Base-by-base conservation (phyloP, 2,888 invertebrate species). In the Antheraea assamensis region DNA sequence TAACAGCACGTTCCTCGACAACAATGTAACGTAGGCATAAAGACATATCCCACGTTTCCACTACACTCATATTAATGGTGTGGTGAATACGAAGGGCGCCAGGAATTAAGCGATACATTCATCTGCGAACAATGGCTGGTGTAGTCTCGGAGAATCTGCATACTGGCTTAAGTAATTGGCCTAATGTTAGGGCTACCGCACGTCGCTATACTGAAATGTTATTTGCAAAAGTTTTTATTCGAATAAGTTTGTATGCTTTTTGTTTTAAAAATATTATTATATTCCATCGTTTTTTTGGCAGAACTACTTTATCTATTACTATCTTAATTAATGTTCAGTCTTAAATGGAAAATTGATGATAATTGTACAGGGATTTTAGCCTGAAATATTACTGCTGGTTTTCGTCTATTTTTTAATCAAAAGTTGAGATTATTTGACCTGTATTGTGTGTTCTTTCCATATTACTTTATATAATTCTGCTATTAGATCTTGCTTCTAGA, bases 81-180 rank as follows among this genome's bases (percentile, higher is more conserved):
- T 77, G 79, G 75, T 77, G 79, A 74, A 74, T 72, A 77, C 74
- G 80, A 79, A 87, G 88, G 88, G 90, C 86, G 88, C 83, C 82
- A 80, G 78, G 84, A 85, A 88, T 90, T 90, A 89, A 90, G 86
- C 87, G 87, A 84, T 84, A 82, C 83, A 82, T 85, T 87, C 85
- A 84, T 82, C 78, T 81, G 80, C 76, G 86, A 84, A 93, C 92
- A 93, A 92, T 90, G 81, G 86, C 91, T 92, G 91, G 91, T 91
- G 92, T 90, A 88, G 83, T 82, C 84, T 83, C 84, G 80, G 80
- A 80, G 79, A 81, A 85, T 88, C 88, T 89, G 85, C 89, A 89
- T 88, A 87, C 88, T 82, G 88, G 88, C 90, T 91, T 93, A 93
- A 93, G 93, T 93, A 93, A 93, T 93, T 93, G 92, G 93, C 93